phyloP scores from a whole-genome alignment of 2,797 vertebrate species.

The Fundulus diaphanus region DNA sequence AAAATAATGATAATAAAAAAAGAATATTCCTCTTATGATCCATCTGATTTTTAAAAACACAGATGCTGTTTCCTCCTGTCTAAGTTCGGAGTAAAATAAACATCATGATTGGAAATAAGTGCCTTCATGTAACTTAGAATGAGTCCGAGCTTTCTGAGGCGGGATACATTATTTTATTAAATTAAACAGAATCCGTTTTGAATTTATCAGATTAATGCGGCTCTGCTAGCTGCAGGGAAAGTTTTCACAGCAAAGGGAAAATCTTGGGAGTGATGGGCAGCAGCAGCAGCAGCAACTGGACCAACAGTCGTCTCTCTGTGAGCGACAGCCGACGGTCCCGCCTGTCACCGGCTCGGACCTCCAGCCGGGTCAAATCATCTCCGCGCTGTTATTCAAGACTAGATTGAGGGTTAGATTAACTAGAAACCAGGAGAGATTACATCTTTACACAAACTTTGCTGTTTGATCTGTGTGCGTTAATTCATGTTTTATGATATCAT shows the following conservation, averaged over 20 bases:
- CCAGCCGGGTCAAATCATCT: no score
- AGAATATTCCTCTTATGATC: no score
- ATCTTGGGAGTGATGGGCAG: not conserved
- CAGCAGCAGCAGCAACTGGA: slow-evolving; percentile 22
- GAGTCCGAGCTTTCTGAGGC: not conserved
- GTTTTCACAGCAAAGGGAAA: not conserved
- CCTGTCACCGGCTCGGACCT: slow-evolving; percentile 2
- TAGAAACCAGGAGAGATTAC: not conserved
- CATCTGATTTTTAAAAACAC: no score
- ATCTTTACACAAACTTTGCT: no score
- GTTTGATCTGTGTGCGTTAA: no score
- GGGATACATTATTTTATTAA: not conserved
- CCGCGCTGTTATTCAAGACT: no score
- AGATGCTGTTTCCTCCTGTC: no score
- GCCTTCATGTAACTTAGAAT: not conserved
- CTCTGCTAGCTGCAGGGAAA: not conserved
- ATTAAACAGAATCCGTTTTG: not conserved
- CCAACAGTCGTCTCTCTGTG: slow-evolving; percentile 14
- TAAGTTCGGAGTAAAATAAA: no score
- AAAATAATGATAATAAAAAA: no score
- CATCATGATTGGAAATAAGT: not conserved
- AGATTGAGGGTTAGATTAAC: not conserved
- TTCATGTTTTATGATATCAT: no score
- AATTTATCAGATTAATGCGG: not conserved
- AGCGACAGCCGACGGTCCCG: slow-evolving; percentile 2